These are phyloP conservation scores for Genyomyrus donnyi DNA, from an alignment of 2,113 vertebrate genomes.

Conservation along the genomic window DNA sequence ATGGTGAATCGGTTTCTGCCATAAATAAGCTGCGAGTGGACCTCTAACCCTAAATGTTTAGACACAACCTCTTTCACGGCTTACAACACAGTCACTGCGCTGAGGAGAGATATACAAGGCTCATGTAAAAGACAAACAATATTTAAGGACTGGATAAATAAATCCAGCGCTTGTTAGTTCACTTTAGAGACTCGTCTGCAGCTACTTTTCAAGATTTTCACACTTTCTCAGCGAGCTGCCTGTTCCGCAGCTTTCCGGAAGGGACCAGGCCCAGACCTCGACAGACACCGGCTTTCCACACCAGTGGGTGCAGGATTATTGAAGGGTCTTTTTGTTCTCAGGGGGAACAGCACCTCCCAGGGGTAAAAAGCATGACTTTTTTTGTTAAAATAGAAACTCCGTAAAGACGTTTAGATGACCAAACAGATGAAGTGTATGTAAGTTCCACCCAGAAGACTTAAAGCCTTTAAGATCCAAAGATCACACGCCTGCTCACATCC, in stretches of 20 bases:
- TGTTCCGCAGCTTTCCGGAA: not conserved
- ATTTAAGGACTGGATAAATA: not conserved
- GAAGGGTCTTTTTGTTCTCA: not conserved
- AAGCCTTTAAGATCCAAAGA: not conserved
- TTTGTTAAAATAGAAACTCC: not conserved
- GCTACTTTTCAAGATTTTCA: not conserved
- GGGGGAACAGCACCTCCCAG: not conserved
- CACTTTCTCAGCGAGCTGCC: not conserved
- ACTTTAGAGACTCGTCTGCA: not conserved
- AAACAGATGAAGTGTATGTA: not conserved
- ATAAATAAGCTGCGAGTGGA: not conserved
- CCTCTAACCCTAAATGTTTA: constrained; percentile 27
- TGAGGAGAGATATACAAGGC: constrained; percentile 17
- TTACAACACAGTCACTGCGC: constrained; percentile 34
- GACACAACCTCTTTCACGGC: constrained; percentile 22
- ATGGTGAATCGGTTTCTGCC: not conserved
- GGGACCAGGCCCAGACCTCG: not conserved
- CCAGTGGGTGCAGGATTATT: not conserved
- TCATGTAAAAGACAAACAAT: constrained; percentile 29
- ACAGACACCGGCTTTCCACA: not conserved
- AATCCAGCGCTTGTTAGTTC: not conserved
- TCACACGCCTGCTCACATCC: not conserved
- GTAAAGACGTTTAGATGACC: not conserved
- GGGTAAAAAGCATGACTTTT: not conserved
- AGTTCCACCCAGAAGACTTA: not conserved